Percentiles rank a stretch among this genome's conserved stretches.
phyloP scores from a whole-genome alignment of 1,140 invertebrate genomes.

The Drosophila kanapiae region DNA sequence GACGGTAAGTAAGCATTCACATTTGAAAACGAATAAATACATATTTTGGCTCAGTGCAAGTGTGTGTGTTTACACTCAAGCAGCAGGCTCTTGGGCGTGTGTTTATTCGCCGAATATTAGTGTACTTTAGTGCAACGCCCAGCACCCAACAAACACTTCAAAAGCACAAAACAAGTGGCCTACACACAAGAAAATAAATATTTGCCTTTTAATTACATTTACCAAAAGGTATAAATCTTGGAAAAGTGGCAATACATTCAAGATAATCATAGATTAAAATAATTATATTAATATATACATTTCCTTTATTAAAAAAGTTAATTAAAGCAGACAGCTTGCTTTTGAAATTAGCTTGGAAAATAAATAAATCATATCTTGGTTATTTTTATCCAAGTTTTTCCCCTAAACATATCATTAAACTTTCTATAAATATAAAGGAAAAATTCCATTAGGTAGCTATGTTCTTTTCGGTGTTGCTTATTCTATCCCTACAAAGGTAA shows the following conservation, averaged over 20 bases:
- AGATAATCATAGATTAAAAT: no score
- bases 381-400: not conserved
- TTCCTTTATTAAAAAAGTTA: not conserved
- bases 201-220: conserved; percentile 7
- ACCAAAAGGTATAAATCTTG: not conserved
- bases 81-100: conserved; percentile 11
- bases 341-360: no score
- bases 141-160: not conserved
- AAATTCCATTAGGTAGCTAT: not conserved
- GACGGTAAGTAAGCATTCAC: conserved; percentile 64
- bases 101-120: conserved; percentile 44
- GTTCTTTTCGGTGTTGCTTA: not conserved
- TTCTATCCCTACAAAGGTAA: not conserved
- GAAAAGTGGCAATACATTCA: not conserved
- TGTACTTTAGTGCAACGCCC: conserved; percentile 31
- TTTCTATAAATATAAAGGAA: no score
- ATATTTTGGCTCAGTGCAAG: conserved; percentile 14
- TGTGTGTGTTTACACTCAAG: conserved; percentile 29
- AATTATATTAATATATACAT: not conserved
- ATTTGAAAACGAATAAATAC: conserved; percentile 35
- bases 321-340: not conserved
- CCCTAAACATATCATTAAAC: not conserved
- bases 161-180: conserved; percentile 12
- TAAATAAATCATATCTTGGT: not conserved
- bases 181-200: conserved; percentile 8